phyloP scores from a whole-genome alignment of 2,797 vertebrate genomes.

The Tauraco hartlaubi region DNA sequence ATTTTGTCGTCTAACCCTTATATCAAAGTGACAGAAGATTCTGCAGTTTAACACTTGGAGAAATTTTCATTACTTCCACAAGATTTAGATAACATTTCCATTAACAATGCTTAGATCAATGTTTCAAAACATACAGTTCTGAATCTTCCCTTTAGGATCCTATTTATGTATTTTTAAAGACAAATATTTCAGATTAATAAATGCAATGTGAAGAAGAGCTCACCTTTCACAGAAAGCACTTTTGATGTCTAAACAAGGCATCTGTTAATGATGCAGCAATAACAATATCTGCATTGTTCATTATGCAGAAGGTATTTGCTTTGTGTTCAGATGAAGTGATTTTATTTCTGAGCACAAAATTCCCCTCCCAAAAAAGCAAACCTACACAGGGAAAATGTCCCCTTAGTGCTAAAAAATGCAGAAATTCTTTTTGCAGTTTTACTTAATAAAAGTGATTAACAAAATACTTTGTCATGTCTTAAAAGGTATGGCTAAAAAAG shows the following conservation, averaged over 20 bases:
- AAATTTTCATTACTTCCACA: constrained; percentile 75
- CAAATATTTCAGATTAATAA: neutral
- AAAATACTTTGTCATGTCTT: neutral
- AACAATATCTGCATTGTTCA: neutral
- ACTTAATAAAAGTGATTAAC: neutral
- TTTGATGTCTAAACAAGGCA: neutral
- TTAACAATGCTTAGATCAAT: constrained; percentile 66
- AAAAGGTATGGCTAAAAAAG: neutral
- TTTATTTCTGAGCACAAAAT: neutral
- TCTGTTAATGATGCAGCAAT: constrained; percentile 1
- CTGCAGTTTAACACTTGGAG: constrained; percentile 59
- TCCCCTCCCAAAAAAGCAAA: neutral
- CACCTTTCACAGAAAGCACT: neutral
- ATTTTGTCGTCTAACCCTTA: constrained; percentile 53
- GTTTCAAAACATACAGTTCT: constrained; percentile 41
- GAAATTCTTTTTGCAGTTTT: neutral
- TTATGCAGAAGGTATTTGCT: neutral
- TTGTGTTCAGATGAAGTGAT: neutral
- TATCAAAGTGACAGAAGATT: constrained; percentile 73
- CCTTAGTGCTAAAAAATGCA: neutral
- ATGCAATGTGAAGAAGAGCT: neutral
- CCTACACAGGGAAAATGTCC: neutral
- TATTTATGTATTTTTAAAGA: neutral
- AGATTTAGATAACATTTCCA: constrained; percentile 76
- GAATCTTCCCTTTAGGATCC: neutral